Evolutionary conservation across 1,140 invertebrate genomes (phyloP).

Genomic region (Asobara japonica): DNA sequence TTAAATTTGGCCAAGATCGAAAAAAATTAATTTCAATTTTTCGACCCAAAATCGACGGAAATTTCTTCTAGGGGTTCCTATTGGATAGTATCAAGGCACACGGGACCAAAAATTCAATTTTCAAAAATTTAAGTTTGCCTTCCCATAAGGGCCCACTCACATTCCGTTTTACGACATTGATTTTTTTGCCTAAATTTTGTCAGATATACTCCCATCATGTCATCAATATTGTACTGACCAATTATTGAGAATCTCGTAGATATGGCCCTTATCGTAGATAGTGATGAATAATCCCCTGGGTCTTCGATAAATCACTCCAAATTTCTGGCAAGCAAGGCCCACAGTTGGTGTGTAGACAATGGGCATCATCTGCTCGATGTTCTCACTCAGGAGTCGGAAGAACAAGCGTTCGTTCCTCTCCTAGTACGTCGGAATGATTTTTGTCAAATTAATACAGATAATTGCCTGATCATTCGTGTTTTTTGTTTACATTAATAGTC

Average conservation of each 20-base stretch:
- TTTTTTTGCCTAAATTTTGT: constrained; percentile 1
- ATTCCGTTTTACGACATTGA: too few relatives aligned
- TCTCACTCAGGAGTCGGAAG: constrained; percentile 91
- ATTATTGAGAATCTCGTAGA: constrained; percentile 89
- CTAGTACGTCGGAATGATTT: constrained; percentile 62
- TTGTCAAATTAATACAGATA: constrained; percentile 10
- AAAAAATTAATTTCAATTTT: too few relatives aligned
- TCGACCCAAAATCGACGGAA: too few relatives aligned
- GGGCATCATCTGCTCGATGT: constrained; percentile 96
- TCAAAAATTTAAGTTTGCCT: too few relatives aligned
- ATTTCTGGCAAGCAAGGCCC: constrained; percentile 96
- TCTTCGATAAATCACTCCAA: constrained; percentile 92
- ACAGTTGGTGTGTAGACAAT: constrained; percentile 99
- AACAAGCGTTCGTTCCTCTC: constrained; percentile 97
- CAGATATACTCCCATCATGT: neutral
- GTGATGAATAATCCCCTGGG: constrained; percentile 96
- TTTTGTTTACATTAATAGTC: neutral
- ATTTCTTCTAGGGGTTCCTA: too few relatives aligned
- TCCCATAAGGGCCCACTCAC: too few relatives aligned
- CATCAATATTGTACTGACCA: constrained; percentile 70
- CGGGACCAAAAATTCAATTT: too few relatives aligned
- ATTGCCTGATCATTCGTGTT: neutral
- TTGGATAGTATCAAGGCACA: too few relatives aligned
- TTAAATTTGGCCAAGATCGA: constrained; percentile 20
- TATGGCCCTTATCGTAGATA: constrained; percentile 94